A percentile compares a stretch with the other conserved stretches of the same genome.
Conservation (phyloP, 2,797 vertebrate genomes). For the Periparus ater region DNA sequence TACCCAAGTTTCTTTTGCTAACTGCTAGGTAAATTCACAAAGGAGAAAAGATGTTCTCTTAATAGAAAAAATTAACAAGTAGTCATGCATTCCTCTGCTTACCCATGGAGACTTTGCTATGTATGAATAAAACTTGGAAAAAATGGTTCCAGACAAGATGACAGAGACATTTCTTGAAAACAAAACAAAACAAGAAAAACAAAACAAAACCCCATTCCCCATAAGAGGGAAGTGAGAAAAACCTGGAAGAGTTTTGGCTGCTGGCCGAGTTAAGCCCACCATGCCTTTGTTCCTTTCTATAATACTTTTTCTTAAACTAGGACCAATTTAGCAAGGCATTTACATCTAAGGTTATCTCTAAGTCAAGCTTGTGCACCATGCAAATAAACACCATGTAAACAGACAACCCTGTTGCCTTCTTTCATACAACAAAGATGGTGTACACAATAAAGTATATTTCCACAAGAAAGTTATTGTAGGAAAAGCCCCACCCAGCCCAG, state of each 20-base stretch:
- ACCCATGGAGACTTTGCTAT: not conserved
- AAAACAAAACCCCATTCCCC: not conserved
- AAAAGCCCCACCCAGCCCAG: not conserved
- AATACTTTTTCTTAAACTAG: not conserved
- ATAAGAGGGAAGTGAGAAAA: not conserved
- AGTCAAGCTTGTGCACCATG: not conserved
- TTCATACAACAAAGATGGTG: not conserved
- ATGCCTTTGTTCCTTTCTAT: not conserved
- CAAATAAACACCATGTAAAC: not conserved
- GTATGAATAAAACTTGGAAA: not conserved
- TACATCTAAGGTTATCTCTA: not conserved
- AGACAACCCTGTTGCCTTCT: not conserved
- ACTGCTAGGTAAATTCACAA: not conserved
- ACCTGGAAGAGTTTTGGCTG: not conserved
- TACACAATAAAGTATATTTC: not conserved
- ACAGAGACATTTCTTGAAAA: not conserved
- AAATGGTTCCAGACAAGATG: not conserved
- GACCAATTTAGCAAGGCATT: not conserved
- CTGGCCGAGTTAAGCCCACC: fast-evolving
- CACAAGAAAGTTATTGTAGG: not conserved
- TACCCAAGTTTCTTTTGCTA: not conserved
- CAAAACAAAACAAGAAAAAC: not conserved
- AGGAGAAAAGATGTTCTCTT: not conserved
- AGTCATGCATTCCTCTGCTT: fast-evolving
- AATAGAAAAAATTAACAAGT: not conserved